Evolutionary conservation across 2,797 vertebrate genomes (phyloP), one percentile per base, ranked within the genome.

Genomic region (Ispidina lecontei): DNA sequence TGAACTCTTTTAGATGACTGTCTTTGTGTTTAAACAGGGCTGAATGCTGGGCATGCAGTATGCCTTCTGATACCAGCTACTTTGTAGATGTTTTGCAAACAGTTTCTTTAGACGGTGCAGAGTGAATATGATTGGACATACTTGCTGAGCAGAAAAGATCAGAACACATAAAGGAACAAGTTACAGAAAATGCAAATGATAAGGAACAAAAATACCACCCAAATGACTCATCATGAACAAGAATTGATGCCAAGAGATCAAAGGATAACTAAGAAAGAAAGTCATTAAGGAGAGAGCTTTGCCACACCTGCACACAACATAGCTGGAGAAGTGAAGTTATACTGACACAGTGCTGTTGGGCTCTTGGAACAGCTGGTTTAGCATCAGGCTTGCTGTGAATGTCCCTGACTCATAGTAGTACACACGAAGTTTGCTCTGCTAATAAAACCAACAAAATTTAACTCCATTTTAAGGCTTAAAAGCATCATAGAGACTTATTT

Each of bases 81-180:
- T 28, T 58, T 16, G 49, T 49, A 93, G 85, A 41, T 58, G 77
- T 94, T 96, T 75, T 19, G 18, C 83, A 89, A 90, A 90, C 43
- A 63, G 14, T 43, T 59, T 56, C 51, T 86, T 89, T 84, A 39
- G 46, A 72, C 55, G 6, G 2, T 35, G 87, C 90, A 84, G 87
- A 88, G 59, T 33, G 96, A 94, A 96, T 84, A 21, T 6, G 37
- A 88, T 67, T 6, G 89, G 96, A 96, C 90, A 46, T 84, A 60
- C 59, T 96, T 89, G 94, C 84, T 91, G 95, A 97, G 95, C 96
- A 96, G 95, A 54, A 97, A 95, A 93, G 85, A 96, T 94, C 90
- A 89, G 77, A 87, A 94, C 89, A 58, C 68, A 44, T 84, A 86
- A 93, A 94, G 67, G 79, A 92, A 62, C 72, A 14, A 43, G 75